A percentile compares a stretch with the other conserved stretches of the same genome.
These are phyloP conservation scores for Ciconia stormi DNA, from an alignment of 2,113 vertebrate species.

Conservation along the genomic window DNA sequence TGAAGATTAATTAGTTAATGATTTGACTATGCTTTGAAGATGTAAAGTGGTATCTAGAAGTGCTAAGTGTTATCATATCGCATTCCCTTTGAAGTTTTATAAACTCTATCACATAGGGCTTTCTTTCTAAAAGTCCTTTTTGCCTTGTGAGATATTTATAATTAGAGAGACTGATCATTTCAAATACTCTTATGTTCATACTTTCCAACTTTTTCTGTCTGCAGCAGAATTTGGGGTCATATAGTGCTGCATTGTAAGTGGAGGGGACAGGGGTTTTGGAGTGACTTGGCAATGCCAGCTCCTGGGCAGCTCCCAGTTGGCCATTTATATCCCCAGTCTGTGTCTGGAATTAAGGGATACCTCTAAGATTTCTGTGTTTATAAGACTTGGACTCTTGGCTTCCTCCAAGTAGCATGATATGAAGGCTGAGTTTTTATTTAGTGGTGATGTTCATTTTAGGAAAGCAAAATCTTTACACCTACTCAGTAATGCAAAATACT, in stretches of 20 bases:
- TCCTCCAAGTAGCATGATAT: background rate
- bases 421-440: background rate
- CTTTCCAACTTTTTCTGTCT: background rate
- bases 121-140: slow-evolving; percentile 62
- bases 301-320: background rate
- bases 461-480: background rate
- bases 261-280: background rate
- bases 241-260: background rate
- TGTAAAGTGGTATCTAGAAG: slow-evolving; percentile 59
- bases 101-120: slow-evolving; percentile 49
- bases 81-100: slow-evolving; percentile 68
- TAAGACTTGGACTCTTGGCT: background rate
- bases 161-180: background rate
- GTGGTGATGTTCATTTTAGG: background rate
- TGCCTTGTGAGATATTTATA: slow-evolving; percentile 56
- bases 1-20: slow-evolving; percentile 73
- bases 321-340: background rate
- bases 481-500: background rate
- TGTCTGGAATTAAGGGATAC: background rate
- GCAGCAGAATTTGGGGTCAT: background rate
- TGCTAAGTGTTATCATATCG: slow-evolving; percentile 57
- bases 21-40: slow-evolving; percentile 60
- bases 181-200: background rate
- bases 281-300: background rate
- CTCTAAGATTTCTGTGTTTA: background rate